Percentiles rank a stretch among this genome's conserved stretches.
Evolutionary conservation across 2,797 vertebrate genomes (phyloP).

Genomic region (Leucoraja ocellata): DNA sequence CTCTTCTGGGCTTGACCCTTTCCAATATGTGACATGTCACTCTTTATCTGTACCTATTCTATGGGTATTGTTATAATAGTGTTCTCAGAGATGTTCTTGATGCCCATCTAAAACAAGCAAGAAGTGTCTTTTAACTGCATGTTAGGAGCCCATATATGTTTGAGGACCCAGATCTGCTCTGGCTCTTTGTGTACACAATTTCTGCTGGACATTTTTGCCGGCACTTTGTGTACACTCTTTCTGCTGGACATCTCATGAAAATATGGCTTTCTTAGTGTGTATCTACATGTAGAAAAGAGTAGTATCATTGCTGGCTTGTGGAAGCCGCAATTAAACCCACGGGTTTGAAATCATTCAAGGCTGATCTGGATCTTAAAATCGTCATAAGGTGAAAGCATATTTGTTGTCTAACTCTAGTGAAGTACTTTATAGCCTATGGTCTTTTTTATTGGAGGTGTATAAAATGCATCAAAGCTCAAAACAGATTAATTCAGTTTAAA

Average conservation of each 20-base stretch:
- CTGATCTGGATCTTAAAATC: not conserved
- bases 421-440: not conserved
- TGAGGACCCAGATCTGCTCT: not conserved
- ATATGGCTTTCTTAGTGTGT: not conserved
- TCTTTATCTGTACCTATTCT: not conserved
- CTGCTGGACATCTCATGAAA: not conserved
- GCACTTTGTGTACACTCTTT: no score
- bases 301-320: not conserved
- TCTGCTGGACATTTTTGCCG: not conserved
- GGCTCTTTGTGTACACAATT: no score
- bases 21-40: not conserved
- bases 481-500: not conserved
- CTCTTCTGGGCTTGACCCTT: not conserved
- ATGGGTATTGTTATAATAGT: not conserved
- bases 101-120: not conserved
- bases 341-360: no score
- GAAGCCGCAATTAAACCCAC: no score
- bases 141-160: not conserved
- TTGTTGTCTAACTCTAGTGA: not conserved
- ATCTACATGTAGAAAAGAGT: not conserved
- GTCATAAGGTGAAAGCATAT: not conserved
- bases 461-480: not conserved
- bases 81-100: not conserved
- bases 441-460: not conserved
- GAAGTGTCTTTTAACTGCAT: not conserved